Evolutionary conservation across 1,140 invertebrate genomes (phyloP), one percentile per base, ranked within the genome.

Genomic region (Drosophila nikananu): DNA sequence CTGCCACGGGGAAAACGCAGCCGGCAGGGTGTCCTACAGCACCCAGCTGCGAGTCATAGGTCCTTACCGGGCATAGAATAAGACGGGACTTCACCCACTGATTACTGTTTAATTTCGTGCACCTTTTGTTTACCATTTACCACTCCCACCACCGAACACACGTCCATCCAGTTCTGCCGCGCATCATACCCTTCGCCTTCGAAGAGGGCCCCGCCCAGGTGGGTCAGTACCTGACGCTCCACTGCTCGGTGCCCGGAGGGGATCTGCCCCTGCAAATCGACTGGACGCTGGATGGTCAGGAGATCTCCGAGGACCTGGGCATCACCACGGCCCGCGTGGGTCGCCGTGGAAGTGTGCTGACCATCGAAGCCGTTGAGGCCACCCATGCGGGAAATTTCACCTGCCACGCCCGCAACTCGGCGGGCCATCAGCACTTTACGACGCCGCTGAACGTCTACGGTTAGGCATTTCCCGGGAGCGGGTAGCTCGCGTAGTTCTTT

Each of bases 181-280:
- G 96, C 93, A 96, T 97, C 86, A 93, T 95, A 80, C 95, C 96
- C 48, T 96, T 97, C 91, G 95, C 77, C 59, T 93, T 93, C 37
- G 92, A 93, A 59, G 90, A 93, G 65, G 92, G 92, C 8, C 92
- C 92, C 35, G 92, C 92, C 42, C 92, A 93, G 65, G 89, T 91
- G 62, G 92, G 92, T 17, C 92, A 93, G 62, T 93, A 93, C 42
- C 59, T 93, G 42, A 93, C 92, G n/a, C 80, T 93, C 9, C 91
- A 92, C 62, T 98, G 97, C 93, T 95, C 96, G 46, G 95, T 96
- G 37, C 94, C 95, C 68, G 95, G 96, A 87, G 96, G 96, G 54
- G 96, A 97, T 93, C 92, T 95, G 74, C 96, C 96, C 5, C 93
- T 97, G 64, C 94, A 95, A 44, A 95, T 96, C 62, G 94, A 94